Evolutionary conservation across 2,113 vertebrate species (phyloP).

Genomic region (Burhinus bistriatus): DNA sequence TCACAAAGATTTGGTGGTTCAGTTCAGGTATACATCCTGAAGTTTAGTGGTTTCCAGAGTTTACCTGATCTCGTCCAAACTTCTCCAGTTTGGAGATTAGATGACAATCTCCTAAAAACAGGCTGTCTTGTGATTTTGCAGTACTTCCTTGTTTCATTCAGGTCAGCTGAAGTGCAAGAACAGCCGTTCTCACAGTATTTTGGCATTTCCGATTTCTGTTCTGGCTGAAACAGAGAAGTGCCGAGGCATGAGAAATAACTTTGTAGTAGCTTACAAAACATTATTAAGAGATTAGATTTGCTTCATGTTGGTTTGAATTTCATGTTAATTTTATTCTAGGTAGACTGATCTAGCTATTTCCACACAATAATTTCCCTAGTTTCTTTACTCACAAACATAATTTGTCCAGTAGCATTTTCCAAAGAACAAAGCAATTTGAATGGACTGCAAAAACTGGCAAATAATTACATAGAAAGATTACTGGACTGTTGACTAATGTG

Average conservation of each 20-base stretch:
- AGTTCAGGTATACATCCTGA: not conserved
- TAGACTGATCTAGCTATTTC: not conserved
- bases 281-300: not conserved
- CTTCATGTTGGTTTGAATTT: not conserved
- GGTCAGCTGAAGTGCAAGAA: slow-evolving; percentile 10
- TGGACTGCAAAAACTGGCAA: not conserved
- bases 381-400: not conserved
- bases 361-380: not conserved
- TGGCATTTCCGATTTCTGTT: slow-evolving; percentile 43
- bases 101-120: not conserved
- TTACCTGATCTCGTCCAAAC: not conserved
- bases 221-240: slow-evolving; percentile 25
- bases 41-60: not conserved
- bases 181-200: slow-evolving; percentile 10
- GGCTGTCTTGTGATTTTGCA: not conserved
- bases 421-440: not conserved
- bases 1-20: not conserved
- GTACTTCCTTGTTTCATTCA: slow-evolving; percentile 35
- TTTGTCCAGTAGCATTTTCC: not conserved
- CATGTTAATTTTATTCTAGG: not conserved
- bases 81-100: not conserved
- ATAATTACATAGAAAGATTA: not conserved
- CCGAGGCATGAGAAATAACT: not conserved
- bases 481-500: not conserved
- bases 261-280: not conserved